These are phyloP conservation scores for Pararge aegeria DNA, from an alignment of 1,140 invertebrate species.

Conservation along the genomic window DNA sequence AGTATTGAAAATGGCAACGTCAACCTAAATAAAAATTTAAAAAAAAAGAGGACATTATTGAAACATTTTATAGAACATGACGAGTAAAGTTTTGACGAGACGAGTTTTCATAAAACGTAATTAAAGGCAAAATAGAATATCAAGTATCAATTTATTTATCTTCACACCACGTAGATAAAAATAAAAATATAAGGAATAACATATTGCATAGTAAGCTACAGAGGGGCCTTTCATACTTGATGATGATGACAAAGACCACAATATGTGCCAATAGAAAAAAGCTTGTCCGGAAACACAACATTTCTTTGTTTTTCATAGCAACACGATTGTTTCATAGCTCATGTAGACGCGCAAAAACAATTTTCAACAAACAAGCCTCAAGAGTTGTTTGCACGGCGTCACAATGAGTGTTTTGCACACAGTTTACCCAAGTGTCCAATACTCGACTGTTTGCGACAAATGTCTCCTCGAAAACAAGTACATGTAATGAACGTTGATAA, in stretches of 20 bases:
- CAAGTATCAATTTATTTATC: background rate
- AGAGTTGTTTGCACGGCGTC: constrained; percentile 15
- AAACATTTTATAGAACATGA: background rate
- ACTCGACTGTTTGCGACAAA: constrained; percentile 7
- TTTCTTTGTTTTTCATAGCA: background rate
- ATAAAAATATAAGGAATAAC: background rate
- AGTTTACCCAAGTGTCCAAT: constrained; percentile 16
- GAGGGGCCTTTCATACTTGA: background rate
- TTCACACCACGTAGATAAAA: background rate
- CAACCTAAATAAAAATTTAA: too few relatives aligned
- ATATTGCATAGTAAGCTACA: background rate
- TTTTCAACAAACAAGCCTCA: constrained; percentile 13
- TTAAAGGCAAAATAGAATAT: background rate
- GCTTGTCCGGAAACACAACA: background rate
- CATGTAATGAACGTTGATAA: background rate
- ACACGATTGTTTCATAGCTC: background rate
- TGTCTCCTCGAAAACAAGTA: background rate
- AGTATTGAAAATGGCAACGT: too few relatives aligned
- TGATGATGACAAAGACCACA: background rate
- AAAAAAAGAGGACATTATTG: background rate
- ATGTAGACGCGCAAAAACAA: constrained; percentile 12
- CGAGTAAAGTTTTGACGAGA: too few relatives aligned
- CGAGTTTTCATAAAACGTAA: too few relatives aligned
- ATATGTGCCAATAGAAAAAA: background rate
- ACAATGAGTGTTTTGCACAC: constrained; percentile 25